Base-by-base conservation (phyloP, 2,888 invertebrate species). In the Enchytraeus crypticus region DNA sequence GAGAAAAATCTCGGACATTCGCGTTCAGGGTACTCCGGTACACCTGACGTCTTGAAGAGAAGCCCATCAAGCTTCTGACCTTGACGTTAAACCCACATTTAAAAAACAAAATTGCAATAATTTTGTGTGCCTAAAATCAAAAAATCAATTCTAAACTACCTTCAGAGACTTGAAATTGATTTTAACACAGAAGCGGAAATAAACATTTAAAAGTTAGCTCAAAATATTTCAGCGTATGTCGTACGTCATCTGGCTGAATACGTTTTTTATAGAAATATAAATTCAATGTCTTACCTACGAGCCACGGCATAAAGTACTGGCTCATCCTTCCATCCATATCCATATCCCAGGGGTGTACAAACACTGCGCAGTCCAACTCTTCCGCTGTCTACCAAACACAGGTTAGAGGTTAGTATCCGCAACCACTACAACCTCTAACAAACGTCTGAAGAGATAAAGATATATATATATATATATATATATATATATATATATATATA, bases 341-440 rank as follows among this genome's bases (percentile, higher is more conserved):
- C 83, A 84, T 83, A 71, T 84, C 84, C 83, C 84, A 84, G 1
- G 84, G 84, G 71, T 84, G 84, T 2, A 84, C 80, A 73, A 84
- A 84, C n/a, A 84, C 71, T 2, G 80, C 71, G 51, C 79, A 76
- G 55, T 75, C 72, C 43, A 81, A 71, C 53, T 82, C 78, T 67
- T 82, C 80, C 11, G 82, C 82, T 30, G 80, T 79, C 82, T 82
- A 64, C 5, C n/a, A n/a, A n/a, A n/a, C n/a, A n/a, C n/a, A n/a
- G n/a, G n/a, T n/a, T n/a, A n/a, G n/a, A n/a, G n/a, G n/a, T n/a
- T n/a, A n/a, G n/a, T n/a, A n/a, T n/a, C n/a, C n/a, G n/a, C n/a
- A n/a, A n/a, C n/a, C n/a, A n/a, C n/a, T n/a, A n/a, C n/a, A 38
- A 14, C 11, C 43, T 11, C 43, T 38, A 38, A 14, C 11, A 14